Evolutionary conservation across 2,113 vertebrate species (phyloP), one percentile per base, ranked within the genome.

Genomic region (Lepidothrix coronata): DNA sequence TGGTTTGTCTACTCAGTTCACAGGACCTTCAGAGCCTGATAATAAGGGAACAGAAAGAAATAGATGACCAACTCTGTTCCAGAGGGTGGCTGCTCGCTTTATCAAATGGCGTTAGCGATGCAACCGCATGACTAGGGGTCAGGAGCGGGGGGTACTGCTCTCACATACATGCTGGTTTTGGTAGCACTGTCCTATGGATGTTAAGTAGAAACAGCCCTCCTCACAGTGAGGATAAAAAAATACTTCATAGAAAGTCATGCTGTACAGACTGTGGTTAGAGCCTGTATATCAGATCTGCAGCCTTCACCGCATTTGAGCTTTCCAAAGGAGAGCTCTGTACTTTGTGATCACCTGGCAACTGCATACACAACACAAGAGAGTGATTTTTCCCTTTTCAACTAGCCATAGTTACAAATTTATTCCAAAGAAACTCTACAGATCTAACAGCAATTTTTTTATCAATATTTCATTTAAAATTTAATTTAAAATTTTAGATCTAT

Each of bases 121-220:
- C 28, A n/a, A 8, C 25, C 35, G 30, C 4, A 5, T 4, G 54
- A 25, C 0, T 0, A 13, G 43, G 14, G 12, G 13, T 65, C 3
- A 3, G 57, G 12, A 85, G 30, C 28, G 21, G 15, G 8, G 30
- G 8, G 5, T 39, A 37, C 28, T 11, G 3, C 14, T n/a, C 25
- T 63, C 14, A 12, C 7, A 43, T 5, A 22, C 4, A 25, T 58
- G 19, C 39, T 75, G 27, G 4, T 12, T 90, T 82, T 49, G 11
- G 33, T 33, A 31, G 12, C 0, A 0, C 14, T 75, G 23, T 31
- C 23, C n/a, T 62, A 4, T 0, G 4, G 23, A n/a, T 70, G 6
- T 30, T 65, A 68, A 55, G 22, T 13, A 72, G n/a, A 75, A 91
- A 71, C 6, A 35, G 6, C 8, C 3, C 39, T 75, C 12, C 27